Conservation (phyloP, 2,888 invertebrate genomes). For the Troides helena region DNA sequence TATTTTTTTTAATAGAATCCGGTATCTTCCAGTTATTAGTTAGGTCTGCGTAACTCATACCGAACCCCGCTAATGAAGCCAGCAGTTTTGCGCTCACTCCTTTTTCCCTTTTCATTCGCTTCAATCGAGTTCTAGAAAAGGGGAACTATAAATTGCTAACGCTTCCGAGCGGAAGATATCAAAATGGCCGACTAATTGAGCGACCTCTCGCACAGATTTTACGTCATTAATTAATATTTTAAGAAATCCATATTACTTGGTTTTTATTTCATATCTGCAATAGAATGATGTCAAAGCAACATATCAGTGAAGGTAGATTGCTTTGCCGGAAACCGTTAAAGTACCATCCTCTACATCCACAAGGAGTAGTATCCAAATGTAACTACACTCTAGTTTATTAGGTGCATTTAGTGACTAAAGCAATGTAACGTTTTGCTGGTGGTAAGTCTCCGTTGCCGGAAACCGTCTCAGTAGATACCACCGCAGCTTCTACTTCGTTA, state of each 20-base stretch:
- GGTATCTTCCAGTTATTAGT: conserved; percentile 16
- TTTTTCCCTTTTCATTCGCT: conserved; percentile 54
- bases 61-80: conserved; percentile 55
- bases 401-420: too few relatives aligned
- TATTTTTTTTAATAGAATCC: too few relatives aligned
- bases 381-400: too few relatives aligned
- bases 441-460: too few relatives aligned
- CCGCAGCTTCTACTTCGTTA: too few relatives aligned
- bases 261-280: too few relatives aligned
- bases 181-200: conserved; percentile 30
- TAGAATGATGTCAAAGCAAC: conserved; percentile 35
- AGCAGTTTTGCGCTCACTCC: conserved; percentile 47
- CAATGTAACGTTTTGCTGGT: too few relatives aligned
- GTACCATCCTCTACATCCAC: too few relatives aligned
- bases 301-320: conserved; percentile 2
- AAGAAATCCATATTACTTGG: too few relatives aligned
- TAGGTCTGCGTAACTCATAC: conserved; percentile 39
- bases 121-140: conserved; percentile 49
- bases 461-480: too few relatives aligned
- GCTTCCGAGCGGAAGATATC: conserved; percentile 30
- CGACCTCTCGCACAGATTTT: conserved; percentile 8
- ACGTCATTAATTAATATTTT: not conserved
- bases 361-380: too few relatives aligned
- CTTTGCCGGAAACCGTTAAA: too few relatives aligned
- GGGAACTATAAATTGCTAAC: conserved; percentile 29